Base-by-base conservation (phyloP, 2,797 vertebrate genomes). In the Huso huso region DNA sequence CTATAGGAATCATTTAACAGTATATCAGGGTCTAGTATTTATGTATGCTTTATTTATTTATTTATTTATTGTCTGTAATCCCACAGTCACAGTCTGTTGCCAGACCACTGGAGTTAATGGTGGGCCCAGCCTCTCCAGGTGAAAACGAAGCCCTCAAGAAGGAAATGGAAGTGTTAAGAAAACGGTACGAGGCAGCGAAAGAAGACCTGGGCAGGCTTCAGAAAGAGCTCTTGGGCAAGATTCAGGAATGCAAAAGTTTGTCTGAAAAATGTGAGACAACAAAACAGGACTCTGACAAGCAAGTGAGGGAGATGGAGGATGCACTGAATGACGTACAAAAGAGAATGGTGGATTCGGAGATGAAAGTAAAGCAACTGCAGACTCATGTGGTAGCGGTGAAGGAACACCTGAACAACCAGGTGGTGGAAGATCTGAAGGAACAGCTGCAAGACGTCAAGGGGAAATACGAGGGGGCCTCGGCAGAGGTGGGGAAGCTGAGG, bases 351-450 rank as follows among this genome's bases (percentile, higher is more conserved):
- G 97, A 99, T 57, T 99, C 96, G 0, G 97, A 99, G 78, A 89
- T 92, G 63, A 99, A 98, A 71, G 94, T 99, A 13, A 97, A 97
- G 71, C 95, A 97, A 77, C 93, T 99, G 82, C 97, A 99, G 78
- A 87, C 91, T 2, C 97, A 99, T 51, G 96, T 99, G 11, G 90
- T 96, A 0, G 94, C 94, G 0, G 90, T 99, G 3, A 99, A 98
- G 68, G 96, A 97, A 12, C 95, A 96, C 75, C 77, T 99, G 5
- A 88, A 70, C 75, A 79, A 81, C 49, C 91, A 90, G 60, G 66
- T 70, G 0, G 48, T 77, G 0, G 94, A 98, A 68, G 95, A 97
- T 9, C 86, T 98, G 60, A 92, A 85, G 70, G 85, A 87, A 13
- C 96, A 99, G 82, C 76, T 99, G 51, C 87, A 75, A 49, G 95